Conservation (phyloP, 2,113 vertebrate species). For the Trochalopteron elliotii region DNA sequence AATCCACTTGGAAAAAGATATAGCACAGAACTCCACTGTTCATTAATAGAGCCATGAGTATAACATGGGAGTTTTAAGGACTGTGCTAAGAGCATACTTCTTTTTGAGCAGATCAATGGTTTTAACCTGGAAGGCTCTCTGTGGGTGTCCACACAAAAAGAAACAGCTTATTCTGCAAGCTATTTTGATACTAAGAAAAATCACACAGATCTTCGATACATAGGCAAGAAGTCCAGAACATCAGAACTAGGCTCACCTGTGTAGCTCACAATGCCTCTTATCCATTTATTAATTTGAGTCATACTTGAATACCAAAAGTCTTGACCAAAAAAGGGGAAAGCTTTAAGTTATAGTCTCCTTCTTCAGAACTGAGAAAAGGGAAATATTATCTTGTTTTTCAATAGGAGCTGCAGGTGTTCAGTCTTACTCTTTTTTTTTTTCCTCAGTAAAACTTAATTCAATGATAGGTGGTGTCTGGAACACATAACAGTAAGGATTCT, state of each 20-base stretch:
- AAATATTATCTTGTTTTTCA: not conserved
- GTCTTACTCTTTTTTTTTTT: not conserved
- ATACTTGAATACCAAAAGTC: not conserved
- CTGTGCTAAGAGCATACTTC: not conserved
- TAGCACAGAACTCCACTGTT: not conserved
- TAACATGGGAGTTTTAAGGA: not conserved
- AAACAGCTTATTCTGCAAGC: not conserved
- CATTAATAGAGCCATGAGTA: not conserved
- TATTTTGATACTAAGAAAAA: not conserved
- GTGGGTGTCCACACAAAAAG: not conserved
- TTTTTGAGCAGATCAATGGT: not conserved
- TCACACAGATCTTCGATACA: not conserved
- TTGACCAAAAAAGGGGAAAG: not conserved
- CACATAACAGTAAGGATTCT: not conserved
- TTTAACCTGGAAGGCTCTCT: not conserved
- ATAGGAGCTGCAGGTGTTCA: not conserved
- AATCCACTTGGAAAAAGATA: not conserved
- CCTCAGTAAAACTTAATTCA: not conserved
- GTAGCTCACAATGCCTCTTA: not conserved
- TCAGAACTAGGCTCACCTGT: not conserved
- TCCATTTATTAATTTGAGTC: not conserved
- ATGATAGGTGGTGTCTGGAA: not conserved
- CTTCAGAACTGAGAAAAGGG: not conserved
- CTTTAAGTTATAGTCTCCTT: not conserved
- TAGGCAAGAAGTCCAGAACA: not conserved